These are phyloP conservation scores for Notiomystis cincta DNA, from an alignment of 2,113 vertebrate genomes.

Conservation along the genomic window DNA sequence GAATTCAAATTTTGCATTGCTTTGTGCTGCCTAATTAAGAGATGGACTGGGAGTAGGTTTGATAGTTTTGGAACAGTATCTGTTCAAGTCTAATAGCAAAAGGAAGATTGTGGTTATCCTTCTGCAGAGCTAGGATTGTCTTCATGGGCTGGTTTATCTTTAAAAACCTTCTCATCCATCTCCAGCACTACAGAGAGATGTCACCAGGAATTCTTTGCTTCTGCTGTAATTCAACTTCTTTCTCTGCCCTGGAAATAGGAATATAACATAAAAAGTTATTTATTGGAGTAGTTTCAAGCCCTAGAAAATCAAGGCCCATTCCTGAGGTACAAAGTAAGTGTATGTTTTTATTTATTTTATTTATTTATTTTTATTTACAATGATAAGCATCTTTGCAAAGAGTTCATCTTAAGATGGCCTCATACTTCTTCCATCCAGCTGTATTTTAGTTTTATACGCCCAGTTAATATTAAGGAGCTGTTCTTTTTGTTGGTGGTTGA, in stretches of 20 bases:
- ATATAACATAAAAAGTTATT: not conserved
- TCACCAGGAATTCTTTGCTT: not conserved
- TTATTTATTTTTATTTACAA: not conserved
- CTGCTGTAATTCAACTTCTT: not conserved
- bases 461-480: not conserved
- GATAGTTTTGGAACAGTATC: not conserved
- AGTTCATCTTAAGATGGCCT: not conserved
- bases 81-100: not conserved
- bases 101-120: not conserved
- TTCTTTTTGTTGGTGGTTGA: not conserved
- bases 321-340: not conserved
- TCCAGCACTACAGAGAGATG: not conserved
- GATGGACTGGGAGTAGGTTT: not conserved
- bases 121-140: not conserved
- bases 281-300: not conserved
- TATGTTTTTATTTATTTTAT: not conserved
- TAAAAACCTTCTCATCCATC: not conserved
- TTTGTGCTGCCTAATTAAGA: not conserved
- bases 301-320: not conserved
- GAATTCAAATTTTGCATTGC: not conserved
- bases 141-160: not conserved
- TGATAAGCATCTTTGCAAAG: not conserved
- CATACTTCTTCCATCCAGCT: not conserved
- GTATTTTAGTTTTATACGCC: not conserved
- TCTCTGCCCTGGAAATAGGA: not conserved